Evolutionary conservation across 2,888 invertebrate genomes (phyloP), one percentile per base, ranked within the genome.

Genomic region (Liopterus haemorrhoidalis): DNA sequence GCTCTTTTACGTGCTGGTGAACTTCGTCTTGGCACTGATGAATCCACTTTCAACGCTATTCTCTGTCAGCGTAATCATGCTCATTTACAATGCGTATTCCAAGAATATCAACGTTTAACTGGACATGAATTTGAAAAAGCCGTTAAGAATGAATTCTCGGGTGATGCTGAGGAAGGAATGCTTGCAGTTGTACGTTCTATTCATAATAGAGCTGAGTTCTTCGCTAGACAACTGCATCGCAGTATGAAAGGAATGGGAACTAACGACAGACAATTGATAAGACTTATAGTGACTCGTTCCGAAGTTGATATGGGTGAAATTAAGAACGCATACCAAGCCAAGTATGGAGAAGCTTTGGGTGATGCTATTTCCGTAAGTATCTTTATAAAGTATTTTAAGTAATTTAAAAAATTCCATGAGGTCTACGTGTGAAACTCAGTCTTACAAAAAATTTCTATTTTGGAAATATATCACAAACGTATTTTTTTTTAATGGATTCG

Each of bases 161-260:
- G 90, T 0, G 88, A 90, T 59, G 67, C 75, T 38, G 81, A 86
- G 69, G 80, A 84, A 57, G 90, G 86, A 14, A 71, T 91, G 22
- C 68, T 88, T 53, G 86, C 90, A 48, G 85, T 91, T 41, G 84
- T 86, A 45, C 81, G 82, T 65, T 82, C 84, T 51, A 84, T 87
- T 1, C 81, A 81, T 60, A 85, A 89, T 66, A 81, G 84, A 66
- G 75, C 85, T 1, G 75, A 78, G 22, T 94, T 84, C 73, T 93
- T 91, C 69, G 93, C 93, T 0, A 84, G 87, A 61, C 79, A 85
- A 30, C 72, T 94, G 40, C 82, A 91, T 68, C 82, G 86, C 62
- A 82, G 87, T 41, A 90, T 94, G 89, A 85, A 85, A 62, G 93
- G 94, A 3, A 66, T 86, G 52, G 94, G 94, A 48, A 94, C 93